Conservation (phyloP, 2,113 vertebrate species). For the Muscicapa adusta region DNA sequence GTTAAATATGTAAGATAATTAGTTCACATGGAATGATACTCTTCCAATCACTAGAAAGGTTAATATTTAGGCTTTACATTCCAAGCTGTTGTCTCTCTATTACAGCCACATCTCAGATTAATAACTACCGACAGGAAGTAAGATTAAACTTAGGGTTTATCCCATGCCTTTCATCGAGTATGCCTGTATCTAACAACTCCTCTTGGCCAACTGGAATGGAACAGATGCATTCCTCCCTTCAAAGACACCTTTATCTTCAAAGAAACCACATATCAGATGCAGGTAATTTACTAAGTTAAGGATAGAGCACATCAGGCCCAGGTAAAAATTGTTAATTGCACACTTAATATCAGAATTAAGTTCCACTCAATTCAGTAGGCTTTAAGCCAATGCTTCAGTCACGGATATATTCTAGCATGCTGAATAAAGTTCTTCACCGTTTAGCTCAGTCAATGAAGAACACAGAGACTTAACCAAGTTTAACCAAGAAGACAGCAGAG, state of each 20-base stretch:
- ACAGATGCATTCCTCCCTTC: not conserved
- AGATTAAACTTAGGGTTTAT: not conserved
- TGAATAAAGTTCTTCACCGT: not conserved
- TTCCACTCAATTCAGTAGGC: not conserved
- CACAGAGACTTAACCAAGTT: not conserved
- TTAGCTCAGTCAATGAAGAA: not conserved
- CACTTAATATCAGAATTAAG: not conserved
- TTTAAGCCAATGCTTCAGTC: not conserved
- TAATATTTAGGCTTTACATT: not conserved
- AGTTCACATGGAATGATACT: not conserved
- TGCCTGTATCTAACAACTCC: not conserved
- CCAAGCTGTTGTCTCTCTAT: not conserved
- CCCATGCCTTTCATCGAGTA: not conserved
- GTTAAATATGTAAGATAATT: not conserved
- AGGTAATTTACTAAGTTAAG: not conserved
- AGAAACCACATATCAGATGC: not conserved
- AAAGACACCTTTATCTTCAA: not conserved
- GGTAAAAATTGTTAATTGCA: not conserved
- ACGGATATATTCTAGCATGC: accelerated
- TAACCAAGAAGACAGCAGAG: not conserved
- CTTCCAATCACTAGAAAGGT: not conserved
- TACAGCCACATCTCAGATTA: not conserved
- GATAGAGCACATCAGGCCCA: not conserved
- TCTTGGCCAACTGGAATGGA: not conserved
- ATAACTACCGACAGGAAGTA: not conserved